phyloP scores from a whole-genome alignment of 64 coral and sea anemone species.

The Pachyseris speciosa region DNA sequence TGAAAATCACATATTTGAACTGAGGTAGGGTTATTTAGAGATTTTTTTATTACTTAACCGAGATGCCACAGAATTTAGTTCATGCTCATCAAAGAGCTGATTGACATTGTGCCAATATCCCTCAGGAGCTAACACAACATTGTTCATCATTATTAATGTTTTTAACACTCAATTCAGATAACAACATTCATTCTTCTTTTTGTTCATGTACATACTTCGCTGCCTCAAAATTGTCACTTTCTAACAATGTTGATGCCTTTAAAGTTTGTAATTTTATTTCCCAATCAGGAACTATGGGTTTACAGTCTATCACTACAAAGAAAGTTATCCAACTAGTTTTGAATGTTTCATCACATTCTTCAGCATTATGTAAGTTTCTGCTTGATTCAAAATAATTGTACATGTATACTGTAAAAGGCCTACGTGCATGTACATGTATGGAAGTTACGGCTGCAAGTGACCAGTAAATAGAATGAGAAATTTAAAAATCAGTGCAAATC shows the following conservation, averaged over 20 bases:
- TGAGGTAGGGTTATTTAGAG: too few relatives aligned
- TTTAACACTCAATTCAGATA: conserved; percentile 24
- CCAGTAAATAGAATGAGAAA: too few relatives aligned
- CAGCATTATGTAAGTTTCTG: too few relatives aligned
- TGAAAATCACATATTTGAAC: too few relatives aligned
- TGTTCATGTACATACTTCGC: not conserved
- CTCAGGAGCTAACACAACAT: not conserved
- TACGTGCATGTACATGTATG: too few relatives aligned
- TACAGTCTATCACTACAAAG: not conserved
- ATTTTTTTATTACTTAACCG: not conserved
- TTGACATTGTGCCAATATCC: not conserved
- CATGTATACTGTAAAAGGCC: too few relatives aligned
- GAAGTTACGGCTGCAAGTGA: too few relatives aligned
- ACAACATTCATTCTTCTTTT: conserved; percentile 55
- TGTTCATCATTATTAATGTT: not conserved
- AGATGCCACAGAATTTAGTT: not conserved
- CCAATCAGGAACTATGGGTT: conserved; percentile 23
- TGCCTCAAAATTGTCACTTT: not conserved
- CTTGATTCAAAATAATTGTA: too few relatives aligned
- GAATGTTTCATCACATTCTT: conserved; percentile 14
- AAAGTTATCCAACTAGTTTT: conserved; percentile 24
- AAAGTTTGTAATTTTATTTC: conserved; percentile 4
- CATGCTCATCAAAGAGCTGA: not conserved
- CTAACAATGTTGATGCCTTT: not conserved
- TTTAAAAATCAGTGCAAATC: too few relatives aligned